Base-by-base conservation (phyloP, 2,797 vertebrate species). In the Liasis olivaceus region DNA sequence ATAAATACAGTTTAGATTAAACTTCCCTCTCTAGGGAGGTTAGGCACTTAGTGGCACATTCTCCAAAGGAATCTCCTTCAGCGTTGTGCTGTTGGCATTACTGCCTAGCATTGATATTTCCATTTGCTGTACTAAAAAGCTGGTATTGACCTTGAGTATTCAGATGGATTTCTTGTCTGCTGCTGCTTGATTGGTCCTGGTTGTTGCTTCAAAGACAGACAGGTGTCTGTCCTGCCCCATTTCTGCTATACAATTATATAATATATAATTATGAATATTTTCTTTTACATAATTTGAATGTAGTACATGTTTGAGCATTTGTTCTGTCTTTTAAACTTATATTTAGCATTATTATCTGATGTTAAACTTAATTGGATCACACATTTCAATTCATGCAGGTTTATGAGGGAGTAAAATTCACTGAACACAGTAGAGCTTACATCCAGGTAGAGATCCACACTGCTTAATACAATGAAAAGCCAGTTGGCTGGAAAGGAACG, bases 251-350 rank as follows among this genome's bases (percentile, higher is more conserved):
- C 1, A 60, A 12, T 36, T 36, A 36, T 36, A 36, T 36, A 36
- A 36, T 36, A 36, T 59, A 42, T 47, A 54, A 51, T 12, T 58
- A 26, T 47, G 13, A 54, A n/a, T n/a, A n/a, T n/a, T n/a, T n/a
- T n/a, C 94, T 94, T 91, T 93, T 94, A 92, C 89, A 87, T 88
- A 89, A 64, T 92, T 54, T 92, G 5, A 93, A 91, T 94, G 92
- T 56, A 54, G 88, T 94, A 93, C 63, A 5, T 96, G 89, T 91
- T 85, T 92, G 90, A 94, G 89, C 91, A 86, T 94, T 92, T 93
- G 91, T 91, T 60, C 85, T 91, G 13, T 60, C 26, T 14, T 62
- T 15, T 31, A 14, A 89, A 95, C 90, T 94, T 28, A 69, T 22
- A 5, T 88, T 90, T 93, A 90, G 84, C 56, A 92, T 88, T 87